Percentiles rank a stretch among this genome's conserved stretches.
Evolutionary conservation across 2,797 vertebrate genomes (phyloP).

Genomic region (Catostomus latipinnis): DNA sequence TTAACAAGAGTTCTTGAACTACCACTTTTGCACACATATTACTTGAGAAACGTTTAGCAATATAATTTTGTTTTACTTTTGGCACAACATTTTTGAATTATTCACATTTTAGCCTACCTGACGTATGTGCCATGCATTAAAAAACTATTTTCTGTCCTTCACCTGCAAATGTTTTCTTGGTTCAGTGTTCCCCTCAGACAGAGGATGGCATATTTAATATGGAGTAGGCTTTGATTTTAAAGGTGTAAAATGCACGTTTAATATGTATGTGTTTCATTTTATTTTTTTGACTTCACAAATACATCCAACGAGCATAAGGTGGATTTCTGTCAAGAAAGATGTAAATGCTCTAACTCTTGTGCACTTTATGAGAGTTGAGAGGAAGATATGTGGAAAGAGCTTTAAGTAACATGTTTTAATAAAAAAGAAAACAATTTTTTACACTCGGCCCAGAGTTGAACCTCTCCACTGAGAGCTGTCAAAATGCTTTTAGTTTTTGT

Average conservation of each 20-base stretch:
- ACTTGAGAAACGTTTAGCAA: background rate
- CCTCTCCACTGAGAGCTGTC: background rate
- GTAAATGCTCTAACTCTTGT: background rate
- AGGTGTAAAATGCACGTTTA: background rate
- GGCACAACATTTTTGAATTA: background rate
- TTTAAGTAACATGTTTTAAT: constrained; percentile 18
- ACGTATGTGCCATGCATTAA: background rate
- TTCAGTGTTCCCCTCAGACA: background rate
- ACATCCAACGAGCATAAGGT: background rate
- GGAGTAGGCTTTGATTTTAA: background rate
- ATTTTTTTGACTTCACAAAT: background rate
- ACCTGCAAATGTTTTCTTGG: background rate
- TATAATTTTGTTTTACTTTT: background rate
- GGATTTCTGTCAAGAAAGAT: constrained; percentile 2
- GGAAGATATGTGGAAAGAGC: constrained; percentile 11
- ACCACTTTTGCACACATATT: background rate
- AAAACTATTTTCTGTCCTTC: background rate
- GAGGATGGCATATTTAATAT: background rate
- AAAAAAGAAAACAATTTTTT: constrained; percentile 20
- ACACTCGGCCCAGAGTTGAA: background rate
- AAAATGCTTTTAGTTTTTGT: constrained; percentile 38
- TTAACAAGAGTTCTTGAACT: too few relatives aligned
- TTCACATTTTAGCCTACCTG: background rate
- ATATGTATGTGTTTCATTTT: constrained; percentile 4
- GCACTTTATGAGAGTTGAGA: background rate